Percentiles rank a stretch among this genome's conserved stretches.
Evolutionary conservation across 35 echinoderm and acorn worm species (phyloP).

Genomic region (Apostichopus japonicus): DNA sequence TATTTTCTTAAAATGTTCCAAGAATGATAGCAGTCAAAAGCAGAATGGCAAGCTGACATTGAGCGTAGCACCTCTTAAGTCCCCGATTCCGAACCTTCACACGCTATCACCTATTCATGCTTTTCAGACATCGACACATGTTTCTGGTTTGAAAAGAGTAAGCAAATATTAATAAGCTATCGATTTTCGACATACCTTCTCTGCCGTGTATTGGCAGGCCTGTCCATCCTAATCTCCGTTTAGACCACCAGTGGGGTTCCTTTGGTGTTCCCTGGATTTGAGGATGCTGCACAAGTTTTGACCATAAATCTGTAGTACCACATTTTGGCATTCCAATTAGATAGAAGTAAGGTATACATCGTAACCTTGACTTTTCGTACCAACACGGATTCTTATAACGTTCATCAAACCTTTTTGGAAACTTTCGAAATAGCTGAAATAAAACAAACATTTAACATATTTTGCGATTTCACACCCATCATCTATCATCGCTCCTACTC

Average conservation of each 20-base stretch:
- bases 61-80: too few species aligned
- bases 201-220: neutral
- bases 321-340: constrained; percentile 75
- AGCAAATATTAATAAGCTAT: too few species aligned
- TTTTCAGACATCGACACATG: too few species aligned
- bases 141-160: too few species aligned
- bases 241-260: constrained; percentile 35
- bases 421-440: neutral
- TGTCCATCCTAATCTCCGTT: constrained; percentile 5
- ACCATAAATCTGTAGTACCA: constrained; percentile 66
- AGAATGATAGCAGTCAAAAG: too few species aligned
- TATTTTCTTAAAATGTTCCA: too few species aligned
- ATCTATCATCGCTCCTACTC: too few species aligned
- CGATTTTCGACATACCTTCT: neutral
- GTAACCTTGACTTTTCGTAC: neutral
- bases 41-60: too few species aligned
- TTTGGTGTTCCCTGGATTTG: constrained; percentile 14
- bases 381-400: constrained; percentile 63
- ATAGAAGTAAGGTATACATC: constrained; percentile 74
- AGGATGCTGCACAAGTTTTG: constrained; percentile 19
- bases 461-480: too few species aligned
- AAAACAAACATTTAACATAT: too few species aligned
- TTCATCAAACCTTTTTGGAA: neutral
- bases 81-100: too few species aligned
- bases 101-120: too few species aligned